Percentiles rank a stretch among this genome's conserved stretches.
phyloP scores from a whole-genome alignment of 2,113 vertebrate genomes.

The Hystrix cristata region DNA sequence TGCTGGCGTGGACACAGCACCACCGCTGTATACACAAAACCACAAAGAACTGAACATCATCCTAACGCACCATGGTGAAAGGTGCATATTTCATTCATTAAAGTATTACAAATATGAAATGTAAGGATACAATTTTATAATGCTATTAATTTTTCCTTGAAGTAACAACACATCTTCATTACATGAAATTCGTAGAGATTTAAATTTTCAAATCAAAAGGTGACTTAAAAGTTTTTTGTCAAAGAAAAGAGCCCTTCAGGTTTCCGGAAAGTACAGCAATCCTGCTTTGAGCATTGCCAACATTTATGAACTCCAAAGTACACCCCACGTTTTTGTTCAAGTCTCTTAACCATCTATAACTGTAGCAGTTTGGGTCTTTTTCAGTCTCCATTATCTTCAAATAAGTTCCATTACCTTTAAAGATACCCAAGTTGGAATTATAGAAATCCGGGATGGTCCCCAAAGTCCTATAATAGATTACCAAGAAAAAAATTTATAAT shows the following conservation, averaged over 20 bases:
- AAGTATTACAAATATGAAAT: not conserved
- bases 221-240: slow-evolving; percentile 22
- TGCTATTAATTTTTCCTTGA: not conserved
- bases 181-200: slow-evolving; percentile 21
- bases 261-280: not conserved
- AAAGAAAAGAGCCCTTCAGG: not conserved
- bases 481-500: not conserved
- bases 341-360: not conserved
- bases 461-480: not conserved
- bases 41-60: not conserved
- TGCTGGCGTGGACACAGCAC: not conserved
- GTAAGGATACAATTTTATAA: not conserved
- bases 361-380: not conserved
- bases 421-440: not conserved
- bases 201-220: slow-evolving; percentile 46
- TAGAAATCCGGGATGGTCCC: not conserved
- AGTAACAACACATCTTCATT: not conserved
- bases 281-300: not conserved
- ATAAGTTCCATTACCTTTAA: not conserved
- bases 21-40: not conserved
- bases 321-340: not conserved
- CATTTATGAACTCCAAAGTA: not conserved
- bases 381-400: not conserved
- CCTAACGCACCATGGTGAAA: not conserved
- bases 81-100: not conserved